Evolutionary conservation across 2,113 vertebrate species (phyloP).

Genomic region (Glaucidium brasilianum): DNA sequence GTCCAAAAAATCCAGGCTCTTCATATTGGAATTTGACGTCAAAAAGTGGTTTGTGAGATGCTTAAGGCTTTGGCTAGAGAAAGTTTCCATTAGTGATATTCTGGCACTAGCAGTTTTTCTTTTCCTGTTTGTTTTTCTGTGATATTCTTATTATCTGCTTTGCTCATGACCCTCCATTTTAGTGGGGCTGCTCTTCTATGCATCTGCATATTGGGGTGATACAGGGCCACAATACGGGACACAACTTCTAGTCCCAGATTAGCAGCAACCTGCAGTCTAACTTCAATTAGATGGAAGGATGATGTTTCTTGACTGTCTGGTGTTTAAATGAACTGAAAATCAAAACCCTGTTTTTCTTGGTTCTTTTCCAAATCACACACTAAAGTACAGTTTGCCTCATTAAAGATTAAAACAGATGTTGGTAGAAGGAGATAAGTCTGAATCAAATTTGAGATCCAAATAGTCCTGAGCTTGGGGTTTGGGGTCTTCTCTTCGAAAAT

Average conservation of each 20-base stretch:
- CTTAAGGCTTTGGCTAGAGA: neutral
- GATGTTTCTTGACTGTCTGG: constrained; percentile 29
- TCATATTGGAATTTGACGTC: neutral
- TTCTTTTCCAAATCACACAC: constrained; percentile 17
- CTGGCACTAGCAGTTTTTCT: neutral
- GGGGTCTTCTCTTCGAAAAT: neutral
- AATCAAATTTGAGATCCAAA: neutral
- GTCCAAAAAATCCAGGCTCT: neutral
- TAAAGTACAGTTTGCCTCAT: neutral
- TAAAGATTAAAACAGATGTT: constrained; percentile 52
- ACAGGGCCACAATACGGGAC: neutral
- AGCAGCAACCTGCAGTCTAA: constrained; percentile 21
- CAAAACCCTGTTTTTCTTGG: constrained; percentile 49
- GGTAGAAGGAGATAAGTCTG: constrained; percentile 1
- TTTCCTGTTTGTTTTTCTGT: neutral
- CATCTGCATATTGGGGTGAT: neutral
- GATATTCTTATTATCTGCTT: neutral
- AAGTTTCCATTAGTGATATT: neutral
- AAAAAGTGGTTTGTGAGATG: neutral
- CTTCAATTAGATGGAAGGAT: constrained; percentile 14
- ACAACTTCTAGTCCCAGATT: neutral
- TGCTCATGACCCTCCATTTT: neutral
- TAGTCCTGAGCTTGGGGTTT: neutral
- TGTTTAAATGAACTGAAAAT: constrained; percentile 43
- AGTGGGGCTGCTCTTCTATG: neutral